phyloP scores from a whole-genome alignment of 2,113 vertebrate species.

The Gasterosteus nipponicus region DNA sequence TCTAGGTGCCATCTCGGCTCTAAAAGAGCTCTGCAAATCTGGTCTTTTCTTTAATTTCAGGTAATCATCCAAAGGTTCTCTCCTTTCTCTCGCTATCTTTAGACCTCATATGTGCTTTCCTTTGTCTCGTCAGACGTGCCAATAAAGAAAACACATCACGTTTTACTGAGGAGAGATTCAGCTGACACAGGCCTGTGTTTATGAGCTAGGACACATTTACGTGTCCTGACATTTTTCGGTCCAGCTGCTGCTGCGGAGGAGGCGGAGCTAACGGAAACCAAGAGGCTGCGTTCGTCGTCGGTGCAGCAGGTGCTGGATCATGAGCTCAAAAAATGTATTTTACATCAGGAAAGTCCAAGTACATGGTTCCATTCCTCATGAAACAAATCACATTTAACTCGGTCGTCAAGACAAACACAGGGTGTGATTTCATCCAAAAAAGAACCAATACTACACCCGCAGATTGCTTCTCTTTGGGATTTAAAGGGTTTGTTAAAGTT shows the following conservation, averaged over 20 bases:
- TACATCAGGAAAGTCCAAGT: neutral
- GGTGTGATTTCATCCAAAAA: neutral
- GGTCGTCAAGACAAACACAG: neutral
- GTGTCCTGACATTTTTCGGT: conserved; percentile 6
- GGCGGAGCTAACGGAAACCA: conserved; percentile 21
- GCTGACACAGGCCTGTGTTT: neutral
- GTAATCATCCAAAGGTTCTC: neutral
- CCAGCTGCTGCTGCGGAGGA: conserved; percentile 21
- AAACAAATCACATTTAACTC: neutral
- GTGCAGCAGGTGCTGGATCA: neutral
- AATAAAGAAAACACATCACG: neutral
- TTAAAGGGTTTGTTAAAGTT: neutral
- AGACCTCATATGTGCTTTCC: neutral
- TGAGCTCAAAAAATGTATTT: neutral
- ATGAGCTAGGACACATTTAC: neutral
- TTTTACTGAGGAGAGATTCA: neutral
- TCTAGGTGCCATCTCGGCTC: conserved; percentile 7
- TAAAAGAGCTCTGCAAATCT: neutral
- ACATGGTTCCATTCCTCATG: neutral
- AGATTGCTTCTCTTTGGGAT: neutral
- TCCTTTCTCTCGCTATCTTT: neutral
- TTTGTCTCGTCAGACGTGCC: neutral
- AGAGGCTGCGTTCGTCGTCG: conserved; percentile 4
- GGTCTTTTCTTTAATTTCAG: neutral
- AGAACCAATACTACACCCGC: neutral